These are phyloP conservation scores for Lagopus leucura DNA, from an alignment of 2,113 vertebrate genomes.

Conservation along the genomic window DNA sequence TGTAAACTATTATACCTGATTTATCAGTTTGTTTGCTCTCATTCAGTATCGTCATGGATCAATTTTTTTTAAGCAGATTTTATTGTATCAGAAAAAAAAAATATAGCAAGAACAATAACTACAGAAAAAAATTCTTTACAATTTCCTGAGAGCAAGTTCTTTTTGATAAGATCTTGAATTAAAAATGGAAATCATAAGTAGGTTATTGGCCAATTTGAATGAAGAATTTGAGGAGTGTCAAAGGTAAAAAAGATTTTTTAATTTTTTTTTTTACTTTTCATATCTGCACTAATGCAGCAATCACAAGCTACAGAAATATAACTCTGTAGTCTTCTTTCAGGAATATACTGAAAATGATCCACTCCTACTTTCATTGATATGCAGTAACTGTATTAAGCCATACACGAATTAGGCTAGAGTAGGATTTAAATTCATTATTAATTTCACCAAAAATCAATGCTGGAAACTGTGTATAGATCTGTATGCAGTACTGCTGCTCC, in stretches of 20 bases:
- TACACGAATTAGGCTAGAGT: not conserved
- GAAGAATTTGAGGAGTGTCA: not conserved
- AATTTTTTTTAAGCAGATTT: not conserved
- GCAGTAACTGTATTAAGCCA: not conserved
- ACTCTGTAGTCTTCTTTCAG: not conserved
- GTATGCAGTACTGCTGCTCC: rapidly evolving
- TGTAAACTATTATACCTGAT: not conserved
- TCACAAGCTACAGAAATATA: not conserved
- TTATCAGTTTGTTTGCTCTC: not conserved
- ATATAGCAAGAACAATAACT: not conserved
- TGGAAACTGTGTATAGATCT: rapidly evolving
- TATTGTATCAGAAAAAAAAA: not conserved
- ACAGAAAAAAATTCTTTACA: not conserved
- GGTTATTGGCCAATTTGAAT: not conserved
- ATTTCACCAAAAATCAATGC: not conserved
- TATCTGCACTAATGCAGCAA: not conserved
- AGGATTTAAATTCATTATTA: not conserved
- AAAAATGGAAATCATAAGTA: not conserved
- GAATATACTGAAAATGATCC: not conserved
- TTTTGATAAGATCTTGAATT: not conserved
- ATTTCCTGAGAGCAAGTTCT: not conserved
- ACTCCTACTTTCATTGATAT: not conserved
- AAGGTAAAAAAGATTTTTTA: not conserved
- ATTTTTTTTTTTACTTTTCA: not conserved
- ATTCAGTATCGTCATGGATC: not conserved